Evolutionary conservation across 2,113 vertebrate genomes (phyloP).

Genomic region (Dunckerocampus dactyliophorus): DNA sequence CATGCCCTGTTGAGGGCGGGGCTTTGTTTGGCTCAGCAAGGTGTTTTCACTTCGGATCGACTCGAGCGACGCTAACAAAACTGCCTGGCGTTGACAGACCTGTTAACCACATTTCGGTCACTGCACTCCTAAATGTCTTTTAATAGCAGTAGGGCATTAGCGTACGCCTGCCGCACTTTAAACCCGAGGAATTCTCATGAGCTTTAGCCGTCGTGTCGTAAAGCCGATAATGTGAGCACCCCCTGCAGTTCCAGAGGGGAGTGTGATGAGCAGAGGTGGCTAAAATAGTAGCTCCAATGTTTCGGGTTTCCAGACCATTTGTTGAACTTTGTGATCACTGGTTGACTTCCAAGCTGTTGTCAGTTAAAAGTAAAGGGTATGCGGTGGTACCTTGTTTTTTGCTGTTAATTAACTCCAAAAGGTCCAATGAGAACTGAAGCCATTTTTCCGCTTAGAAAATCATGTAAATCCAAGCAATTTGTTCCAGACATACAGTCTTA

Average conservation of each 20-base stretch:
- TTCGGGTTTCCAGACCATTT: too few species aligned
- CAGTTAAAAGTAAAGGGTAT: too few species aligned
- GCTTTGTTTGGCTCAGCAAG: constrained; percentile 35
- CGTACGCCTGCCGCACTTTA: constrained; percentile 32
- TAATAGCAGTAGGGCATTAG: constrained; percentile 47
- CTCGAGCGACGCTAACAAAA: constrained; percentile 42
- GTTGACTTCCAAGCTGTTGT: too few species aligned
- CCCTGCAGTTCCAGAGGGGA: constrained; percentile 28
- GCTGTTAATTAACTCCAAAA: too few species aligned
- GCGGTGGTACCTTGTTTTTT: too few species aligned
- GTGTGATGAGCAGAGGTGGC: constrained; percentile 2
- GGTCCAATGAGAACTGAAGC: too few species aligned
- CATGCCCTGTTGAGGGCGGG: constrained; percentile 48
- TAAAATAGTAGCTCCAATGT: too few species aligned
- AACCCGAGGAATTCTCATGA: constrained; percentile 32
- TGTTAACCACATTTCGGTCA: constrained; percentile 60
- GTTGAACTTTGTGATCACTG: too few species aligned
- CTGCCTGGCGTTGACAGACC: constrained; percentile 48
- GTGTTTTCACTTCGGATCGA: constrained; percentile 58
- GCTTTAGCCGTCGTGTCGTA: constrained; percentile 42
- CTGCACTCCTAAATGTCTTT: constrained; percentile 47
- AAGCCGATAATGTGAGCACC: constrained; percentile 41
- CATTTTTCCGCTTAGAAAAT: too few species aligned
- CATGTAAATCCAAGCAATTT: too few species aligned
- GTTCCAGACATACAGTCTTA: too few species aligned